phyloP scores from a whole-genome alignment of 2,888 invertebrate species.

The Sinodicranocentrus sp. region DNA sequence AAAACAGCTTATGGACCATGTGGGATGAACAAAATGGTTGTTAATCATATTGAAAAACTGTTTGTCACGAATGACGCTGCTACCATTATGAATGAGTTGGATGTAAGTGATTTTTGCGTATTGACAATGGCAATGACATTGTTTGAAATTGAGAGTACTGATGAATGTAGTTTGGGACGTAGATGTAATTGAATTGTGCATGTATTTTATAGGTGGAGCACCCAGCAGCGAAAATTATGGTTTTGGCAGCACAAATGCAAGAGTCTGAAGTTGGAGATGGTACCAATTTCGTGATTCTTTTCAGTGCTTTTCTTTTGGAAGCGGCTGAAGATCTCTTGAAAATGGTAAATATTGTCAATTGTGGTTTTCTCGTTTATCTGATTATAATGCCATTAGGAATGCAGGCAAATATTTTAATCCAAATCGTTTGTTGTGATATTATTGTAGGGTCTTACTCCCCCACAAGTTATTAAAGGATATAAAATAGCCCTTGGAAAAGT shows the following conservation, averaged over 20 bases:
- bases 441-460: conserved; percentile 92
- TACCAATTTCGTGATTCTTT: conserved; percentile 97
- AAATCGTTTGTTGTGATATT: conserved; percentile 6
- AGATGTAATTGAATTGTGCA: too few relatives aligned
- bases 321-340: conserved; percentile 94
- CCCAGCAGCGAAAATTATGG: conserved; percentile 98
- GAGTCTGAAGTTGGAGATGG: conserved; percentile 99
- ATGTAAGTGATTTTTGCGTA: conserved; percentile 79
- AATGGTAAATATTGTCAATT: conserved; percentile 81
- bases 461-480: conserved; percentile 97
- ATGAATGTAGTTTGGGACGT: neutral
- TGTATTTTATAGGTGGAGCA: conserved; percentile 87
- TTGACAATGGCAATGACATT: neutral
- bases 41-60: conserved; percentile 98
- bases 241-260: conserved; percentile 98
- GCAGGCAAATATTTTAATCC: neutral
- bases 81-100: conserved; percentile 96
- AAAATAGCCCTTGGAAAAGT: conserved; percentile 94
- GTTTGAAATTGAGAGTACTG: neutral
- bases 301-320: conserved; percentile 95
- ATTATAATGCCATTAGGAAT: too few relatives aligned
- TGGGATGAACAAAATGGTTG: conserved; percentile 99
- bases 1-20: conserved; percentile 98
- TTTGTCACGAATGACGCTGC: conserved; percentile 99
- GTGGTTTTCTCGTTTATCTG: neutral